phyloP scores from a whole-genome alignment of 2,888 invertebrate genomes.

The Eupsilia transversa region DNA sequence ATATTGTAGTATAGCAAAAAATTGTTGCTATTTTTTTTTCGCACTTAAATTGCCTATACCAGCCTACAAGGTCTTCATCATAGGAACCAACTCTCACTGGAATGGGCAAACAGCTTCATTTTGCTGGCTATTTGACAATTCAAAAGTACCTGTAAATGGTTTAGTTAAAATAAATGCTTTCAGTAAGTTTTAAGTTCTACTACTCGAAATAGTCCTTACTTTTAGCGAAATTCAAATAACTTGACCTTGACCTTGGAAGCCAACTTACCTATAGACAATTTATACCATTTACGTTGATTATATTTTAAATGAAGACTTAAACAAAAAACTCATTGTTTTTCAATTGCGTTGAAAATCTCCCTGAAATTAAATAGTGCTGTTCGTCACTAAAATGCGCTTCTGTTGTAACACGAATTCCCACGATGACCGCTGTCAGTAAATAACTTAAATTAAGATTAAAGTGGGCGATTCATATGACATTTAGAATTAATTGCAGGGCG shows the following conservation, averaged over 20 bases:
- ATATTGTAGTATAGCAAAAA: no score
- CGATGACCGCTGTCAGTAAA: slow-evolving; percentile 61
- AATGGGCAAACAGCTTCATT: background rate
- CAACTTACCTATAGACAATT: background rate
- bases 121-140: background rate
- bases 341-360: background rate
- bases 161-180: background rate
- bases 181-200: background rate
- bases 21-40: background rate
- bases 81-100: background rate
- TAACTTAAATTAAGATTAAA: slow-evolving; percentile 68
- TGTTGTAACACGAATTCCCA: slow-evolving; percentile 46
- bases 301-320: background rate
- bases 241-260: slow-evolving; percentile 46
- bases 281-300: no score
- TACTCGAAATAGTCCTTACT: background rate
- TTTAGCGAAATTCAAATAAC: background rate
- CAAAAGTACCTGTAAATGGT: background rate
- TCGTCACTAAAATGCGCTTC: slow-evolving; percentile 17
- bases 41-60: background rate
- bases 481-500: slow-evolving; percentile 83
- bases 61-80: background rate
- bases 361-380: slow-evolving; percentile 10
- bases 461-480: slow-evolving; percentile 79
- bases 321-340: background rate